phyloP scores from a whole-genome alignment of 2,797 vertebrate species.

The Hyperoplus lanceolatus region DNA sequence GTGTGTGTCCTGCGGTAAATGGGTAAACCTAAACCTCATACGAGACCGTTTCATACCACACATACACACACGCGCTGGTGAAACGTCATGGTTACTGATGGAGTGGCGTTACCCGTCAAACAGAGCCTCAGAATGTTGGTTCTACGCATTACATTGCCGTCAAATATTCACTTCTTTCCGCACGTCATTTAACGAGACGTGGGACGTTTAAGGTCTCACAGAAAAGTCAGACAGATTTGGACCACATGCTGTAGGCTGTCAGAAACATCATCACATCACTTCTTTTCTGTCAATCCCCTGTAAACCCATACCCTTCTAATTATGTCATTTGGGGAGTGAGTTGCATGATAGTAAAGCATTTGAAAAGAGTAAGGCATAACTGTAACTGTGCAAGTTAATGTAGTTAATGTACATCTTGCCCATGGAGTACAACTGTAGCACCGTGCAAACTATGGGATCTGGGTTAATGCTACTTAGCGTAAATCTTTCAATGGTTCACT shows the following conservation, averaged over 20 bases:
- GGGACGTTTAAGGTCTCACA: conserved; percentile 45
- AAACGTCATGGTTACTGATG: conserved; percentile 52
- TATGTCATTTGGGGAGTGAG: no score
- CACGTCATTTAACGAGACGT: conserved; percentile 46
- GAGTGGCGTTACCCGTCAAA: conserved; percentile 39
- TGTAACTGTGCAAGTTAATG: not conserved
- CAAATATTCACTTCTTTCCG: conserved; percentile 51
- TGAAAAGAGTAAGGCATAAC: no score
- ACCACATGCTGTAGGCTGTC: conserved; percentile 41
- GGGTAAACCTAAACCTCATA: conserved; percentile 25
- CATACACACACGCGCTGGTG: conserved; percentile 55
- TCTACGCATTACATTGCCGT: conserved; percentile 48
- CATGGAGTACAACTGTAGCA: not conserved
- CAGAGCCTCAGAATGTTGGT: conserved; percentile 63
- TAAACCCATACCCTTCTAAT: no score
- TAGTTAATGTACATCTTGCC: not conserved
- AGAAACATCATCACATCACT: conserved; percentile 41
- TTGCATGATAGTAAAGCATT: no score
- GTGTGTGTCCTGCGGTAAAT: not conserved
- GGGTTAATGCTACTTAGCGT: not conserved
- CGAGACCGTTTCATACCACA: not conserved
- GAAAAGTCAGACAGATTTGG: not conserved
- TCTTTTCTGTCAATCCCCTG: conserved; percentile 24
- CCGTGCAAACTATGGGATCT: no score
- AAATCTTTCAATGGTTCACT: not conserved